These are phyloP conservation scores for Stenchaetothrips biformis DNA, from an alignment of 2,888 invertebrate species.

Conservation along the genomic window DNA sequence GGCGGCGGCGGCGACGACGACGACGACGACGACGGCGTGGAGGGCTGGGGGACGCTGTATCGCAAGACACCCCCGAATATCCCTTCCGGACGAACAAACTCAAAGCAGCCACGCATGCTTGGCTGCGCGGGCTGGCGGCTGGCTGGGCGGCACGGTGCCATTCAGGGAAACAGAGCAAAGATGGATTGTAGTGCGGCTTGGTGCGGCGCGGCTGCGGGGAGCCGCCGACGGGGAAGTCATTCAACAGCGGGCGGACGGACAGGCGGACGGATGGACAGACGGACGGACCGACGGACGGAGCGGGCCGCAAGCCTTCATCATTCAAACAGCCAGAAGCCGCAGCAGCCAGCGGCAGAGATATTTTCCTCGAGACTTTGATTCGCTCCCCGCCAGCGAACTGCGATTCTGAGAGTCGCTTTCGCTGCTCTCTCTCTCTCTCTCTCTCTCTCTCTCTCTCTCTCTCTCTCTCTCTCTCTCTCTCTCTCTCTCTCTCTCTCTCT, in stretches of 20 bases:
- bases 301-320: background rate
- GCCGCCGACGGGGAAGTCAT: background rate
- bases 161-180: slow-evolving; percentile 16
- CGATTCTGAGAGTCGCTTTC: background rate
- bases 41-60: no score
- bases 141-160: background rate
- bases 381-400: background rate
- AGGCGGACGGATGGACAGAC: no score
- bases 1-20: no score
- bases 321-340: background rate
- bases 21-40: no score
- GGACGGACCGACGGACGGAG: background rate
- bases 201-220: background rate
- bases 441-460: background rate
- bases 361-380: background rate
- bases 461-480: background rate
- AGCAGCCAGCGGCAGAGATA: background rate
- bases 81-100: background rate
- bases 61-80: background rate
- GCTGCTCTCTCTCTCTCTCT: background rate
- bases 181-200: slow-evolving; percentile 1
- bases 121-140: background rate
- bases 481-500: background rate
- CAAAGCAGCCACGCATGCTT: background rate
- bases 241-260: background rate